A percentile compares a stretch with the other conserved stretches of the same genome.
These are phyloP conservation scores for Harpagifer antarcticus DNA, from an alignment of 2,797 vertebrate genomes.

Conservation along the genomic window DNA sequence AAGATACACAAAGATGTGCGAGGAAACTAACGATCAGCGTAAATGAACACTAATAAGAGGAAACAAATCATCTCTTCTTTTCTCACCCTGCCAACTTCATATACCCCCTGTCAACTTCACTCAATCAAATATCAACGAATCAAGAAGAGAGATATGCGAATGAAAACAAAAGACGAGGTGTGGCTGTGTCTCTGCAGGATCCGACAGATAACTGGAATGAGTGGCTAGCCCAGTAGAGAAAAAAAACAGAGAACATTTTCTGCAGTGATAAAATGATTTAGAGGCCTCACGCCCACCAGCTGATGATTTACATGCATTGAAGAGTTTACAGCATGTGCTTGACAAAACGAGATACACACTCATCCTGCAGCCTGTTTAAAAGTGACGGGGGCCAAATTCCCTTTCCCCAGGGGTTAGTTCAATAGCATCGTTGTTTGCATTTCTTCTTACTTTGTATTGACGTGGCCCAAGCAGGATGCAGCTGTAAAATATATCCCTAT, in stretches of 20 bases:
- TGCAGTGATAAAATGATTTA: neutral
- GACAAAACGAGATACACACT: neutral
- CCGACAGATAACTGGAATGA: constrained; percentile 60
- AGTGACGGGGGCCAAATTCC: neutral
- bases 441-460: neutral
- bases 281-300: neutral
- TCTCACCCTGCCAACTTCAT: neutral
- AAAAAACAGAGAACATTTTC: neutral
- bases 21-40: neutral
- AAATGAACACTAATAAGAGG: neutral
- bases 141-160: neutral
- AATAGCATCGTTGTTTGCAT: neutral
- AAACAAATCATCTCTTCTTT: neutral
- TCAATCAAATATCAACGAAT: constrained; percentile 25
- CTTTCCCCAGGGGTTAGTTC: neutral
- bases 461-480: constrained; percentile 37
- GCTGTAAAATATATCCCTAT: constrained; percentile 44
- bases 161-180: constrained; percentile 41
- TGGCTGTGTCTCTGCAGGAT: constrained; percentile 56
- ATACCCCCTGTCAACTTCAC: constrained; percentile 28
- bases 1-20: neutral
- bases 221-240: constrained; percentile 33
- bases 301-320: constrained; percentile 19
- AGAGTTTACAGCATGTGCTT: neutral
- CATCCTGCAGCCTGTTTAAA: neutral